These are phyloP conservation scores for Agonum fuliginosum DNA, from an alignment of 2,888 invertebrate species.

Conservation along the genomic window DNA sequence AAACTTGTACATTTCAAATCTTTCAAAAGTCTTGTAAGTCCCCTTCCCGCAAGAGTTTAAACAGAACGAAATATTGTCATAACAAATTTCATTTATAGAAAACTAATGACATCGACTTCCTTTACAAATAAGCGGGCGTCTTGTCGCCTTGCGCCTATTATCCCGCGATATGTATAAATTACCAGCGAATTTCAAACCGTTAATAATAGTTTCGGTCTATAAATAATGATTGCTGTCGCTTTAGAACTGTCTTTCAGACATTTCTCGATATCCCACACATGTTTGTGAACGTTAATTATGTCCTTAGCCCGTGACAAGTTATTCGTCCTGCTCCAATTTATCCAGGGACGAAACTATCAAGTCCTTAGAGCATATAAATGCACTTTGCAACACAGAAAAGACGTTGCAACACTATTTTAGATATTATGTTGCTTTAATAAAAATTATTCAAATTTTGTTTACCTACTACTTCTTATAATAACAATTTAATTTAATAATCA, in stretches of 20 bases:
- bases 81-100: constrained; percentile 29
- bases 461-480: too few relatives aligned
- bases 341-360: too few relatives aligned
- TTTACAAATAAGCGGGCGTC: constrained; percentile 28
- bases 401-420: too few relatives aligned
- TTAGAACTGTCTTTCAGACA: constrained; percentile 40
- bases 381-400: too few relatives aligned
- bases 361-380: too few relatives aligned
- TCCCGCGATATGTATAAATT: constrained; percentile 32
- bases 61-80: neutral
- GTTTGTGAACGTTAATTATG: constrained; percentile 35
- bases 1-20: neutral
- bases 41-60: neutral
- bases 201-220: constrained; percentile 42
- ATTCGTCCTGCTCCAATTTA: neutral
- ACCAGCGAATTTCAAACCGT: constrained; percentile 42
- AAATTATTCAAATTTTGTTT: too few relatives aligned
- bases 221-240: constrained; percentile 41
- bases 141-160: constrained; percentile 6
- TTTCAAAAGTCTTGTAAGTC: neutral
- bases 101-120: constrained; percentile 12
- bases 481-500: too few relatives aligned
- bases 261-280: constrained; percentile 43
- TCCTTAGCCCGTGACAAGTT: constrained; percentile 24
- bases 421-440: too few relatives aligned